Conservation (phyloP, 2,113 vertebrate genomes). For the Pungitius pungitius region DNA sequence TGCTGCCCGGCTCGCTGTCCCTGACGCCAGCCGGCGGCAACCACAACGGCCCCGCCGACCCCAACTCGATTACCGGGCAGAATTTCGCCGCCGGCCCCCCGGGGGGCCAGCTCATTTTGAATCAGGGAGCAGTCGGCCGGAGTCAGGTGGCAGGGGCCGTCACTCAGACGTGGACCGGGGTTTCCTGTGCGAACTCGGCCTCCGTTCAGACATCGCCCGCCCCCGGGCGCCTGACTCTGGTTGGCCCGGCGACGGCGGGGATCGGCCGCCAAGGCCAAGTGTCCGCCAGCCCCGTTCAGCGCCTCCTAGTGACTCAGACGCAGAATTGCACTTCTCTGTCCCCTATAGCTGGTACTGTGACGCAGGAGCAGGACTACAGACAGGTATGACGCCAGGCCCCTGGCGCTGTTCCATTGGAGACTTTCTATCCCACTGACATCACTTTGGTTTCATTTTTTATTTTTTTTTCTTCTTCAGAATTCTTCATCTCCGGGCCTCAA, state of each 20-base stretch:
- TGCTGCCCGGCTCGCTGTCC: constrained; percentile 89
- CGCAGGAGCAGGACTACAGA: constrained; percentile 66
- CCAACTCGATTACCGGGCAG: constrained; percentile 88
- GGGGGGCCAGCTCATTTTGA: constrained; percentile 90
- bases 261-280: constrained; percentile 83
- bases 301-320: constrained; percentile 88
- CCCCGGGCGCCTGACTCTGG: constrained; percentile 83
- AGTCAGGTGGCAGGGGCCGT: constrained; percentile 77
- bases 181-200: constrained; percentile 64
- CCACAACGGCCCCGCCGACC: constrained; percentile 84
- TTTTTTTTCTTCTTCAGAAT: constrained; percentile 60
- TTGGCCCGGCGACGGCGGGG: constrained; percentile 84
- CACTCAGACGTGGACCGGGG: constrained; percentile 66
- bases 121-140: constrained; percentile 80
- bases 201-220: constrained; percentile 79
- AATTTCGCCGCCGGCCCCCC: constrained; percentile 83
- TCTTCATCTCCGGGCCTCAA: constrained; percentile 78
- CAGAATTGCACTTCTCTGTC: constrained; percentile 82
- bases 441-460: constrained; percentile 40
- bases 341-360: constrained; percentile 51
- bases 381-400: constrained; percentile 47
- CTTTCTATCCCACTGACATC: neutral
- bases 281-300: constrained; percentile 82
- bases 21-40: constrained; percentile 84
- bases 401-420: neutral